Conservation (phyloP, 2,888 invertebrate species). For the Lithophane ornitopus region DNA sequence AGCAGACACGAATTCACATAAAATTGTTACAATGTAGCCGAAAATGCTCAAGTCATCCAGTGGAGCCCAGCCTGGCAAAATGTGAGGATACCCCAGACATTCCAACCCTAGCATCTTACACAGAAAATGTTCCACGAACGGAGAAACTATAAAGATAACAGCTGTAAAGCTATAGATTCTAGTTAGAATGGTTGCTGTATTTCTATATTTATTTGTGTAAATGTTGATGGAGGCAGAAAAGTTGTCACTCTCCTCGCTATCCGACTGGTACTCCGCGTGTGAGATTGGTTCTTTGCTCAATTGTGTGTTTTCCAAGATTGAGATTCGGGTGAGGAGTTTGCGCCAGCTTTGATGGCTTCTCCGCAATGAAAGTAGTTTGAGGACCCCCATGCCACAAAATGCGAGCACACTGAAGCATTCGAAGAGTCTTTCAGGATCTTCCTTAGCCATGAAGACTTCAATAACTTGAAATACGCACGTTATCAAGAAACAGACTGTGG, state of each 20-base stretch:
- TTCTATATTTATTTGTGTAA: slow-evolving; percentile 74
- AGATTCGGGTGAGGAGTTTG: slow-evolving; percentile 70
- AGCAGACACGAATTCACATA: slow-evolving; percentile 75
- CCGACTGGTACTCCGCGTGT: slow-evolving; percentile 68
- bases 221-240: slow-evolving; percentile 62
- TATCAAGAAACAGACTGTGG: slow-evolving; percentile 70
- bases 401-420: slow-evolving; percentile 81
- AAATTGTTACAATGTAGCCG: slow-evolving; percentile 73
- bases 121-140: slow-evolving; percentile 78
- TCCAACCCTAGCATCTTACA: slow-evolving; percentile 58
- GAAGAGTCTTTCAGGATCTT: slow-evolving; percentile 75
- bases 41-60: slow-evolving; percentile 68
- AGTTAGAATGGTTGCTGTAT: slow-evolving; percentile 68
- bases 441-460: slow-evolving; percentile 69
- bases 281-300: slow-evolving; percentile 52
- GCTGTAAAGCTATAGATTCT: slow-evolving; percentile 77
- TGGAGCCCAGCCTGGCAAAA: slow-evolving; percentile 80
- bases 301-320: slow-evolving; percentile 72
- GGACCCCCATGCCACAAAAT: slow-evolving; percentile 80
- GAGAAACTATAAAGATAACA: slow-evolving; percentile 76
- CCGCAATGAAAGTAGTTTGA: slow-evolving; percentile 77
- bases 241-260: slow-evolving; percentile 57
- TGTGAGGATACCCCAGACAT: slow-evolving; percentile 73
- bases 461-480: slow-evolving; percentile 74
- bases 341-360: slow-evolving; percentile 72